phyloP scores from a whole-genome alignment of 2,888 invertebrate species.

The Onthophagus sagittarius region DNA sequence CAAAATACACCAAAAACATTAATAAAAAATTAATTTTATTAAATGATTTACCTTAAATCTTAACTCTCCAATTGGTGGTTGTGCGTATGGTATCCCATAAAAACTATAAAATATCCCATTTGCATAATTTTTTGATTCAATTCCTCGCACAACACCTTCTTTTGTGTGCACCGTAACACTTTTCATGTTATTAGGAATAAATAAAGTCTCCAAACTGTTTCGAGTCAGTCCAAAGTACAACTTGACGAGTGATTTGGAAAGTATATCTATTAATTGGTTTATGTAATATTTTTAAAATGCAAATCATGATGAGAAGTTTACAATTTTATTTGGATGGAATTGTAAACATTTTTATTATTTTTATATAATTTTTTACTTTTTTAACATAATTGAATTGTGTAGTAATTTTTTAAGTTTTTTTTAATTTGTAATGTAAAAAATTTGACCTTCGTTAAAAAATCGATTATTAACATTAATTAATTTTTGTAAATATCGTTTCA shows the following conservation, averaged over 20 bases:
- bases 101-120: conserved; percentile 40
- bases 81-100: conserved; percentile 45
- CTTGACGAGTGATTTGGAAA: neutral
- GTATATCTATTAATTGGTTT: neutral
- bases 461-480: too few species aligned
- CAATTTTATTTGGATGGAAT: too few species aligned
- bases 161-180: conserved; percentile 20
- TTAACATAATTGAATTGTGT: too few species aligned
- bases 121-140: conserved; percentile 31
- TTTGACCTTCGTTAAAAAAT: too few species aligned
- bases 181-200: neutral
- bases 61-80: conserved; percentile 42
- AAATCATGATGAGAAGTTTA: neutral
- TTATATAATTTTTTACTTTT: too few species aligned
- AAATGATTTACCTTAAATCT: conserved; percentile 41
- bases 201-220: neutral
- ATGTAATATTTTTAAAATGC: neutral
- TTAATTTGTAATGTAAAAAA: too few species aligned
- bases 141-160: conserved; percentile 39
- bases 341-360: too few species aligned
- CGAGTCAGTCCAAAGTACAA: neutral
- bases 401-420: too few species aligned
- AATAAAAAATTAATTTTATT: neutral
- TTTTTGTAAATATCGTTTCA: too few species aligned
- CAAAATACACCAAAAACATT: neutral